Conservation (phyloP, 1,140 invertebrate genomes). For the Holotrichia oblita region DNA sequence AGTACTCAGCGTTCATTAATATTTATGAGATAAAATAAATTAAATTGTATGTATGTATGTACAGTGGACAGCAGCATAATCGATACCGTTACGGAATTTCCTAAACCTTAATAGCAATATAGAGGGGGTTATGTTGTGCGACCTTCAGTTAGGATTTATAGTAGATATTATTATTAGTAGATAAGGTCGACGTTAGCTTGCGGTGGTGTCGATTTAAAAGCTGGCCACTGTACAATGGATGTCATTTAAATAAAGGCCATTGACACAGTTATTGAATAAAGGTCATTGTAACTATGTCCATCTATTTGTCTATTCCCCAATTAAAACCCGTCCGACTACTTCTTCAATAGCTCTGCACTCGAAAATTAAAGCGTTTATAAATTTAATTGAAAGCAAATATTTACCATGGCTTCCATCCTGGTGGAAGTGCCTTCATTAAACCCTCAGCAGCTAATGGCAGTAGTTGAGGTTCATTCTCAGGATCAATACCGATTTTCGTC, state of each 20-base stretch:
- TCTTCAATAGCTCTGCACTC: not conserved
- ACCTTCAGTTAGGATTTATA: too few species aligned
- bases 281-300: constrained; percentile 24
- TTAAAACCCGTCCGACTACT: not conserved
- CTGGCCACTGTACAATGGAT: too few species aligned
- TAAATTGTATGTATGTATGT: constrained; percentile 31
- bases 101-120: too few species aligned
- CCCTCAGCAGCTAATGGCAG: constrained; percentile 86
- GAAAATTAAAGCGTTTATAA: not conserved
- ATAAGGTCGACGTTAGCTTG: too few species aligned
- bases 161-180: too few species aligned
- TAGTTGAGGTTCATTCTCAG: constrained; percentile 81
- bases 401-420: constrained; percentile 89
- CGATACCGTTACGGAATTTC: too few species aligned
- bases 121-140: too few species aligned
- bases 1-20: too few species aligned
- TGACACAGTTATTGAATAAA: constrained; percentile 22
- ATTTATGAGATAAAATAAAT: too few species aligned
- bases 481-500: constrained; percentile 85
- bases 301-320: not conserved
- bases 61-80: too few species aligned
- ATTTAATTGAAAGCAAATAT: constrained; percentile 48
- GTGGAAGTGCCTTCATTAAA: constrained; percentile 86
- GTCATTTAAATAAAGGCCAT: constrained; percentile 28
- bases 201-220: too few species aligned